phyloP scores from a whole-genome alignment of 1,140 invertebrate genomes.

The Cherax destructor region DNA sequence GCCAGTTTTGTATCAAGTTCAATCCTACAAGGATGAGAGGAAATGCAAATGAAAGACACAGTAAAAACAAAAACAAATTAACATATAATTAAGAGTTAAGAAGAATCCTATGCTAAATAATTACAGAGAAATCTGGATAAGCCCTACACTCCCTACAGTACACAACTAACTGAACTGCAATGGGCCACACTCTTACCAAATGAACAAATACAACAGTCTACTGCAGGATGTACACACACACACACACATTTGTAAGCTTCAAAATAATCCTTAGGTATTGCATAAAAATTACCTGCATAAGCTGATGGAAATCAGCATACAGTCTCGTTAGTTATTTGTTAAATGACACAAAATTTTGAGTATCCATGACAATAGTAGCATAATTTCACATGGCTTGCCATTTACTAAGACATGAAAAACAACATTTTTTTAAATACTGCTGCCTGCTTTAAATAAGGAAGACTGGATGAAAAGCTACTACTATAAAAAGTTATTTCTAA shows the following conservation, averaged over 20 bases:
- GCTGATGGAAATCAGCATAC: background rate
- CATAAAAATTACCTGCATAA: background rate
- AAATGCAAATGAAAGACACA: constrained; percentile 9
- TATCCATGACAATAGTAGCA: background rate
- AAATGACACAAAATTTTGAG: background rate
- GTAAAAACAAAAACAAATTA: constrained; percentile 13
- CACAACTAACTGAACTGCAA: background rate
- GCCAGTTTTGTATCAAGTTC: background rate
- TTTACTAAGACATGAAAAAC: background rate
- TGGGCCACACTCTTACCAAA: background rate
- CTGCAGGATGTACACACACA: background rate
- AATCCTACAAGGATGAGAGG: background rate
- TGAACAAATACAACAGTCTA: constrained; percentile 2
- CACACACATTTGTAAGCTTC: background rate
- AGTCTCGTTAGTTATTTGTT: background rate
- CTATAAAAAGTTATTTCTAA: constrained; percentile 7
- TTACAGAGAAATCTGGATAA: background rate
- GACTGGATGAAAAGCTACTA: constrained; percentile 27
- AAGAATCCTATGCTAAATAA: constrained; percentile 8
- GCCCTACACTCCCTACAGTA: background rate
- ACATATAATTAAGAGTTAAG: constrained; percentile 26
- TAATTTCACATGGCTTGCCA: background rate
- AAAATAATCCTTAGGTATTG: background rate
- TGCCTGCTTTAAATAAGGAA: constrained; percentile 24
- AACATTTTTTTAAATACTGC: background rate